Base-by-base conservation (phyloP, 2,113 vertebrate genomes). In the Genyomyrus donnyi region DNA sequence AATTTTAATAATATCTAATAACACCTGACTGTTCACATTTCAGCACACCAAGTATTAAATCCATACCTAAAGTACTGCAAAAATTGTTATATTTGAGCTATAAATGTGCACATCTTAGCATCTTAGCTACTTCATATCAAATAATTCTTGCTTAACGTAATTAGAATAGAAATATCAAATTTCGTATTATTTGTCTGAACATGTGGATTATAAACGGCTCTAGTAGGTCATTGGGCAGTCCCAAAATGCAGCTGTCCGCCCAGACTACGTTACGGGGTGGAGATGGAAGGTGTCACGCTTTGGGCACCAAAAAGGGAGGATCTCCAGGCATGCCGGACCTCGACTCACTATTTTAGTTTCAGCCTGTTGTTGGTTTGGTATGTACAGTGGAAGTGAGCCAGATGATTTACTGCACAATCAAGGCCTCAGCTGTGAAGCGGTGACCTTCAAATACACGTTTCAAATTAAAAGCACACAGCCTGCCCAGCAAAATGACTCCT, bases 391-490 rank as follows among this genome's bases (percentile, higher is more conserved):
- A 94, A 89, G 89, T 50, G 5, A 87, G 92, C 91, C 93, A 92
- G 90, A 83, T 80, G 85, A 90, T 88, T 74, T 52, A 94, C 94
- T 94, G 93, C 91, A 93, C 88, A 94, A 93, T 74, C 91, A 35
- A 48, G 90, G 90, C 85, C 88, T 53, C 39, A 83, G 85, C 27
- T 46, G 89, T 58, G 94, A 96, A 58, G 85, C 19, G 15, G 89
- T 58, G 94, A 96, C 96, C 95, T 96, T 96, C 91, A 93, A 84
- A 91, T n/a, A 88, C 92, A 93, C 93, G 91, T 91, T 88, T 53
- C 39, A 24, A 48, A 21, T 52, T 45, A 58, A 84, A 85, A 27
- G 39, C 8, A 56, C 50, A 0, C 49, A 11, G 83, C n/a, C 85
- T 1, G 6, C 84, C 35, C 77, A 42, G 19, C 77, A 83, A 85